Evolutionary conservation across 2,888 invertebrate genomes (phyloP), one percentile per base, ranked within the genome.

Genomic region (Hermaeophaga mercurialis): DNA sequence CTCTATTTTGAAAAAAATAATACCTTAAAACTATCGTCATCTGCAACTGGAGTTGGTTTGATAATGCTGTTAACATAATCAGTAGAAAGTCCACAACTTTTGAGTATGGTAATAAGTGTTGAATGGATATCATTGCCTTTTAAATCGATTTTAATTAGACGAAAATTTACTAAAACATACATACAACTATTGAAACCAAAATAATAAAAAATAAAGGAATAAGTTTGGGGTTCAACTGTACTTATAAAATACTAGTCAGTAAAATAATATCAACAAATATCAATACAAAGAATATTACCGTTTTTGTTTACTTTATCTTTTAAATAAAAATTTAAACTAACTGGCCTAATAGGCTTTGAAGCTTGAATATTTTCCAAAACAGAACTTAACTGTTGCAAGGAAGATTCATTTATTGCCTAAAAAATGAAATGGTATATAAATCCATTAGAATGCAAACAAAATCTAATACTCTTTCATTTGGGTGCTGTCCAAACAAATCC

Each of bases 401-500:
- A 95, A 70, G 91, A 87, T 78, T 96, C 96, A 82, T 96, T 96
- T 1, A 89, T 86, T 64, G 85, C 85, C 89, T 95, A 24, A 19
- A 66, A 64, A 62, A 53, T n/a, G n/a, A n/a, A n/a, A n/a, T n/a
- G n/a, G n/a, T n/a, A n/a, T n/a, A n/a, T n/a, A n/a, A n/a, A n/a
- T n/a, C n/a, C n/a, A n/a, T n/a, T n/a, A n/a, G n/a, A n/a, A n/a
- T n/a, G n/a, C n/a, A n/a, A n/a, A n/a, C n/a, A n/a, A n/a, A n/a
- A n/a, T n/a, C n/a, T n/a, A 24, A 41, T 81, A 93, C 94, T 77
- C 91, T 85, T 80, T 96, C 92, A 72, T 85, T 86, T 26, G 96
- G 96, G 82, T 90, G 88, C 78, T 90, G 89, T 49, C 94, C 94
- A 81, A 96, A 96, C 39, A 96, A 82, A 80, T 96, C 96, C 8